Evolutionary conservation across 2,797 vertebrate species (phyloP).

Genomic region (Gymnothorax reevesii): DNA sequence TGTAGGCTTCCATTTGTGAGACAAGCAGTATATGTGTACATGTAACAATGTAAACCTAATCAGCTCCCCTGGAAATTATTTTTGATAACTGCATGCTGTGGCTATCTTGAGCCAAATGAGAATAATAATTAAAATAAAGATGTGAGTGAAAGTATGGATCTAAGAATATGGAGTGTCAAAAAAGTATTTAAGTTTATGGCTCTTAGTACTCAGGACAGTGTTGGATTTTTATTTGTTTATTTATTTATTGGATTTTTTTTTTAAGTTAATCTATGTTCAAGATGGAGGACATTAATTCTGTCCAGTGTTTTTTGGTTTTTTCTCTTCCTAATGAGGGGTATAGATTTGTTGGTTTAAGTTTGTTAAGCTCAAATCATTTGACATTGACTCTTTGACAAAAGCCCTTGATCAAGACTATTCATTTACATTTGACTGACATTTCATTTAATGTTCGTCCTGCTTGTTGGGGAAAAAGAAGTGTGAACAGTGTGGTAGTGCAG

Average conservation of each 20-base stretch:
- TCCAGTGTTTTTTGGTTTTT: background rate
- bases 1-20: conserved; percentile 23
- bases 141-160: background rate
- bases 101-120: background rate
- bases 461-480: background rate
- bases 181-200: background rate
- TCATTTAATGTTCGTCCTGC: background rate
- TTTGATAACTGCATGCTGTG: background rate
- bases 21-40: conserved; percentile 22
- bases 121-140: no score
- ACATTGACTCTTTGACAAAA: background rate
- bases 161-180: background rate
- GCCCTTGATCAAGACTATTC: conserved; percentile 11
- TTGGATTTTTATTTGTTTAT: background rate
- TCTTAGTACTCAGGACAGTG: background rate
- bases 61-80: background rate
- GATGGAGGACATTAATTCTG: background rate
- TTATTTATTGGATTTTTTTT: no score
- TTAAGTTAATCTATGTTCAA: background rate
- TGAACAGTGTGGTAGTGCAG: background rate
- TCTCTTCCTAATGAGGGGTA: background rate
- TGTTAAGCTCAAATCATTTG: background rate
- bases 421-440: conserved; percentile 8
- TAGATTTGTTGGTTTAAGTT: background rate
- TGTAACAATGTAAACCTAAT: conserved; percentile 17